phyloP scores from a whole-genome alignment of 2,888 invertebrate genomes.

The Thera britannica region DNA sequence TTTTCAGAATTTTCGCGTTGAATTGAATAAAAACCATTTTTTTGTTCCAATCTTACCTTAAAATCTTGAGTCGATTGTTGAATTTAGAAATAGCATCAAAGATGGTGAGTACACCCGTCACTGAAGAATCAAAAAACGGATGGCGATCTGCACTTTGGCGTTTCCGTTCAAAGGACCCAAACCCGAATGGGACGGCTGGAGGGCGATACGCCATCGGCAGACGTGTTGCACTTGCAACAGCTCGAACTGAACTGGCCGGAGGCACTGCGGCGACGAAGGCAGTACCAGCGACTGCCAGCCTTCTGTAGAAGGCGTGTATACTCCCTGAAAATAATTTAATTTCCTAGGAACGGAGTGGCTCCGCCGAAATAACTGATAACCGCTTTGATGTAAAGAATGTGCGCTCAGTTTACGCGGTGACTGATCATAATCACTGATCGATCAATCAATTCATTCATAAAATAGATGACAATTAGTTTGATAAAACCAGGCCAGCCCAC shows the following conservation, averaged over 20 bases:
- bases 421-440: too few relatives aligned
- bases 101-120: conserved; percentile 4
- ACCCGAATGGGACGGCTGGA: background rate
- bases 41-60: conserved; percentile 1
- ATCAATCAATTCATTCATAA: too few relatives aligned
- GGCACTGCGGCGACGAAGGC: background rate
- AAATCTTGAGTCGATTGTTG: conserved; percentile 1
- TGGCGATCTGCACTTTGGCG: conserved; percentile 20
- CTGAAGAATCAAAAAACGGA: conserved; percentile 13
- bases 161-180: conserved; percentile 3
- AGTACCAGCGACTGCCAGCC: background rate
- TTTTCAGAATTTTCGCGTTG: background rate
- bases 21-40: background rate
- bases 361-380: background rate
- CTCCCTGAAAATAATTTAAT: background rate
- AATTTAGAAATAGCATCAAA: conserved; percentile 19
- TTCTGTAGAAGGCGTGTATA: conserved; percentile 4
- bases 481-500: too few relatives aligned
- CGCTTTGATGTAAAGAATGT: background rate
- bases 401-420: background rate
- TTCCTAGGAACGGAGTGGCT: background rate
- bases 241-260: conserved; percentile 11
- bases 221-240: conserved; percentile 24
- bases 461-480: too few relatives aligned
- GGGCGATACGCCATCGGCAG: conserved; percentile 1